Conservation (phyloP, 2,888 invertebrate genomes). For the Gonocerus acuteangulatus region DNA sequence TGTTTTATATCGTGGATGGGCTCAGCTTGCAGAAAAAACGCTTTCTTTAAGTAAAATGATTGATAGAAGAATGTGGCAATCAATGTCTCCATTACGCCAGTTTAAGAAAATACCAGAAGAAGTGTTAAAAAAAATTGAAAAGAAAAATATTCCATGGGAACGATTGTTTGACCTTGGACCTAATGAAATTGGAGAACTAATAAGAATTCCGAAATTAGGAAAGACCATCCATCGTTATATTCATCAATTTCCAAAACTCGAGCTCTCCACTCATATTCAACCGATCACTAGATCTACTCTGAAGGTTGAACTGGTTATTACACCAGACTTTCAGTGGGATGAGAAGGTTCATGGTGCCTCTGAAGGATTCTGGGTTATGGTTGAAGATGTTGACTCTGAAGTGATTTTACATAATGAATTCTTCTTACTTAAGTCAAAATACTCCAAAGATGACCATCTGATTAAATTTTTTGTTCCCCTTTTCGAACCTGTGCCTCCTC, state of each 20-base stretch:
- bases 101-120: slow-evolving; percentile 97
- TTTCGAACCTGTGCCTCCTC: slow-evolving; percentile 95
- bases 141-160: slow-evolving; percentile 93
- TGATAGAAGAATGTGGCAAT: slow-evolving; percentile 98
- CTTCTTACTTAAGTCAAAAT: slow-evolving; percentile 90
- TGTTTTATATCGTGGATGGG: slow-evolving; percentile 87
- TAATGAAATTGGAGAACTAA: slow-evolving; percentile 92
- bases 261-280: slow-evolving; percentile 93
- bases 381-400: slow-evolving; percentile 81
- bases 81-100: slow-evolving; percentile 95
- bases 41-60: slow-evolving; percentile 97
- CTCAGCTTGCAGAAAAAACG: slow-evolving; percentile 92
- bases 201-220: slow-evolving; percentile 83
- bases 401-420: slow-evolving; percentile 92
- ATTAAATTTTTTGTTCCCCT: slow-evolving; percentile 98
- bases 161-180: slow-evolving; percentile 92
- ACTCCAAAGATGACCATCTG: slow-evolving; percentile 86
- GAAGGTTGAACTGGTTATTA: slow-evolving; percentile 90
- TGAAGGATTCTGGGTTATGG: slow-evolving; percentile 81
- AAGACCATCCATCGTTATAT: slow-evolving; percentile 93
- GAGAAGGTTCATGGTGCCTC: slow-evolving; percentile 74
- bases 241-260: slow-evolving; percentile 94
- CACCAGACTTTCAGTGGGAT: slow-evolving; percentile 99
- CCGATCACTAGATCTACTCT: slow-evolving; percentile 90
- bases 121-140: slow-evolving; percentile 93